A percentile compares a stretch with the other conserved stretches of the same genome.
Conservation (phyloP, 1,140 invertebrate genomes). For the Babylonia areolata region DNA sequence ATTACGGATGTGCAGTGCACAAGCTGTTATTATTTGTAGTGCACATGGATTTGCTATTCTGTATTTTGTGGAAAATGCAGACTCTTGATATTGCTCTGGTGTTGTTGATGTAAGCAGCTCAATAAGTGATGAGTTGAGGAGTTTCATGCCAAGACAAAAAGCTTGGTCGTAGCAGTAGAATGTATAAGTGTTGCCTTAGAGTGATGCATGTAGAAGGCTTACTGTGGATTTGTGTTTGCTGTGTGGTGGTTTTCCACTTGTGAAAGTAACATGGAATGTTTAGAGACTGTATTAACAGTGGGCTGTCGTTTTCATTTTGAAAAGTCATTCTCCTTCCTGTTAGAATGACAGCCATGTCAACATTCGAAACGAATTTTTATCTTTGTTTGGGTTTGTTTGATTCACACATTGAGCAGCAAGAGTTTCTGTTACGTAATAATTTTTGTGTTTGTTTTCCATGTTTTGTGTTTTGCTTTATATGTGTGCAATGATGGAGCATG, state of each 20-base stretch:
- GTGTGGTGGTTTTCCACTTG: not conserved
- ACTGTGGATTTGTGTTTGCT: not conserved
- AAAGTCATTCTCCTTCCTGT: not conserved
- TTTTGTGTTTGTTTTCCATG: not conserved
- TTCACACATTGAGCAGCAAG: not conserved
- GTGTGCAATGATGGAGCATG: not conserved
- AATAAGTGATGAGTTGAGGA: not conserved
- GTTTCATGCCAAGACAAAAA: not conserved
- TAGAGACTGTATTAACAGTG: not conserved
- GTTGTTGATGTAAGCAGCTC: not conserved
- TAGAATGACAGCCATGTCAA: not conserved
- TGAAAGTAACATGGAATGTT: conserved; percentile 7
- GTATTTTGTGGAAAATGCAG: no score
- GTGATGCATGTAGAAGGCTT: not conserved
- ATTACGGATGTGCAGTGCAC: no score
- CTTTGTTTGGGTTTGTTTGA: no score
- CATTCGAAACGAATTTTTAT: not conserved
- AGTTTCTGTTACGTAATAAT: not conserved
- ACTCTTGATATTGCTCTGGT: not conserved
- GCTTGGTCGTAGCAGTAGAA: not conserved
- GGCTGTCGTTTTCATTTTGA: not conserved
- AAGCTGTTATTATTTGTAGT: no score
- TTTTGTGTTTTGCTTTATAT: not conserved
- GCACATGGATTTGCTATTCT: no score
- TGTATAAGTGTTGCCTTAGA: not conserved